Evolutionary conservation across 2,113 vertebrate species (phyloP), one percentile per base, ranked within the genome.

Genomic region (Microtus ochrogaster): DNA sequence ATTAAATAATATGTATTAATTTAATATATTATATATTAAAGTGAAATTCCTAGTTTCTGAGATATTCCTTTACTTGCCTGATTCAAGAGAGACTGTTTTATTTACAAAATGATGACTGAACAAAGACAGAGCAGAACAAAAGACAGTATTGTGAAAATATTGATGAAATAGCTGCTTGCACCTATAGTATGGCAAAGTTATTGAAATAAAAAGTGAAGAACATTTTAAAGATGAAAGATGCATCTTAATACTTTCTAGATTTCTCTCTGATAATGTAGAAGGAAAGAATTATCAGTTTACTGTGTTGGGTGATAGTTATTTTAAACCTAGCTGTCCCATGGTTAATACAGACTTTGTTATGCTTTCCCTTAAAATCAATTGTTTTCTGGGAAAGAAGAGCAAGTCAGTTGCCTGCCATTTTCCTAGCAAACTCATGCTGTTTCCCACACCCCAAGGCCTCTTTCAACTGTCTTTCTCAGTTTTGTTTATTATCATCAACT

Each of bases 131-230:
- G 10, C 12, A 6, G 39, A 79, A 85, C 33, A 73, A 76, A 41
- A 95, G 81, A 74, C 21, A 44, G 17, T 63, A 41, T 68, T 63
- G 11, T 91, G 47, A 72, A 96, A 96, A 96, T 86, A 76, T 22
- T 90, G 74, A 93, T 89, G 63, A 90, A 86, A 55, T 74, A 82
- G 3, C 19, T 91, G 36, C 39, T 13, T 72, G 73, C 13, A 68
- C 10, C 47, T 47, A 91, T 68, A 91, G 72, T 76, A 17, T 81
- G n/a, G 13, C 9, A 76, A 91, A 65, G 3, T 76, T 84, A 81
- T 0, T 90, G 22, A 66, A 79, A 76, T 52, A 36, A 10, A 93
- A 58, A 90, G 41, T 22, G 41, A 90, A n/a, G 49, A 63, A 79
- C 68, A 90, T 76, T 81, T n/a, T n/a, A n/a, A n/a, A 86, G 76